phyloP scores from a whole-genome alignment of 2,113 vertebrate genomes.

The Mus musculus region DNA sequence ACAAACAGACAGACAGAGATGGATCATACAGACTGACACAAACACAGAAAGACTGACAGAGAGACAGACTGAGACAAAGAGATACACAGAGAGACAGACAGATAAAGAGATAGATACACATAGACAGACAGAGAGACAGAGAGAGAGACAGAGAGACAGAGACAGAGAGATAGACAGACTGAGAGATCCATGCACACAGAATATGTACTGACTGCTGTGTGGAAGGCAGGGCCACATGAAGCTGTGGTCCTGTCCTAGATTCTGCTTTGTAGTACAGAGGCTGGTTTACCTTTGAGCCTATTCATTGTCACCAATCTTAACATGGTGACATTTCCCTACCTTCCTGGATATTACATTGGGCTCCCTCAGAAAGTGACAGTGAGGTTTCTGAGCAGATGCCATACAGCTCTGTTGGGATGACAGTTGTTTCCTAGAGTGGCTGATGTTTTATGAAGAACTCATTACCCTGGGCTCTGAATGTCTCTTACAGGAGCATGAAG shows the following conservation, averaged over 20 bases:
- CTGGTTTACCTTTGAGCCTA: neutral
- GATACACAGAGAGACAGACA: neutral
- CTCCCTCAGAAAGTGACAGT: neutral
- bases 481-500: neutral
- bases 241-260: rapidly evolving
- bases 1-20: neutral
- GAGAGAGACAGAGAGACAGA: neutral
- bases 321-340: neutral
- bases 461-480: neutral
- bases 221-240: neutral
- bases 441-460: neutral
- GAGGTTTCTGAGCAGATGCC: neutral
- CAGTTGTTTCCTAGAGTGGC: neutral
- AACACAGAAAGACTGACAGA: neutral
- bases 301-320: neutral
- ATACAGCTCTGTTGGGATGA: no score
- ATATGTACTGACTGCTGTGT: neutral
- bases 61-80: neutral
- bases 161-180: neutral
- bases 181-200: neutral
- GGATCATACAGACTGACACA: neutral
- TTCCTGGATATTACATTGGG: neutral
- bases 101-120: neutral
- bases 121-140: neutral
- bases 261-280: neutral